phyloP scores from a whole-genome alignment of 2,113 vertebrate species.

The Entelurus aequoreus region DNA sequence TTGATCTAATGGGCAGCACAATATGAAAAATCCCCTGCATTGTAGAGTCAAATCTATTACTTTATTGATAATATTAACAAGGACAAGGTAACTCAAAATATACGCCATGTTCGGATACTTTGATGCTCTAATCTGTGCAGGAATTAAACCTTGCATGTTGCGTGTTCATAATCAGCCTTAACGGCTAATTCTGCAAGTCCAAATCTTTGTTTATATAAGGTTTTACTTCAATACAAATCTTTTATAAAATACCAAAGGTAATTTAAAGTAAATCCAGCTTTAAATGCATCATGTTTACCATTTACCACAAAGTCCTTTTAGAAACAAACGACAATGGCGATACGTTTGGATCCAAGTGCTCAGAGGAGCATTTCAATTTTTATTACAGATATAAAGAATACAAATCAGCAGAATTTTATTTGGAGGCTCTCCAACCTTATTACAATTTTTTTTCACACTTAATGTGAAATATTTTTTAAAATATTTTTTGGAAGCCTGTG shows the following conservation, averaged over 20 bases:
- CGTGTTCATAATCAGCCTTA: constrained; percentile 4
- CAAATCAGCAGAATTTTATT: too few relatives aligned
- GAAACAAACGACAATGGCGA: background rate
- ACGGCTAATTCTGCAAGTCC: constrained; percentile 2
- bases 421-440: too few relatives aligned
- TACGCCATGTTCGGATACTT: constrained; percentile 11
- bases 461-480: too few relatives aligned
- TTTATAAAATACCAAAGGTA: background rate
- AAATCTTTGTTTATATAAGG: constrained; percentile 8
- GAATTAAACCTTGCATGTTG: constrained; percentile 2
- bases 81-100: constrained; percentile 10
- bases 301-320: background rate
- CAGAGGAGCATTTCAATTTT: background rate
- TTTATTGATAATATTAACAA: constrained; percentile 33
- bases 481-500: background rate
- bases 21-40: constrained; percentile 31
- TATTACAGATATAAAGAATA: background rate
- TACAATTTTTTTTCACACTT: too few relatives aligned
- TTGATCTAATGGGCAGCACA: constrained; percentile 45
- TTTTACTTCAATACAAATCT: constrained; percentile 8
- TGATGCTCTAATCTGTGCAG: constrained; percentile 7
- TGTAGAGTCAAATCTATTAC: constrained; percentile 35
- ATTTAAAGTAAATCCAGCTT: background rate
- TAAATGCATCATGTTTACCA: background rate
- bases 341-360: background rate